Base-by-base conservation (phyloP, 1,140 invertebrate genomes). In the Antheraea mylitta region DNA sequence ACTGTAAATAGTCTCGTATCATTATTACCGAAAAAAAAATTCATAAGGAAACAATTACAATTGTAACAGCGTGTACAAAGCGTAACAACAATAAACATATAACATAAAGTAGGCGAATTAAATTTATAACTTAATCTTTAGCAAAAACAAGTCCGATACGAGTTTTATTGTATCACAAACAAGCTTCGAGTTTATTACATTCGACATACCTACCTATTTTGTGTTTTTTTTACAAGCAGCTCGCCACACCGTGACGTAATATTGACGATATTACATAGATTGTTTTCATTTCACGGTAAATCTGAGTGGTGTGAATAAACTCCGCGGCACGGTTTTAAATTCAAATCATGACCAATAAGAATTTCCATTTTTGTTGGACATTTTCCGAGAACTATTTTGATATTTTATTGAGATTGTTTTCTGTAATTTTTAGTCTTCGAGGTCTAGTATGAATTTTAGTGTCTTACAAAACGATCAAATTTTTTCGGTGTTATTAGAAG, bases 291-390 rank as follows among this genome's bases (percentile, higher is more conserved):
- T 79, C 76, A 81, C 72, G 73, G 71, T 73, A 73, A 74, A 81
- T 77, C 68, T 53, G 16, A 53, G 13, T 72, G 66, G 75, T 83
- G 81, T 78, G 74, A 83, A 83, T 77, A 75, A 81, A 81, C 76
- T 76, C 70, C 42, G 13, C 73, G 59, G 60, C 74, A 71, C 66
- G 68, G 73, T 76, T 72, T 73, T 74, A 68, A 77, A 78, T 78
- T 80, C 71, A 69, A 72, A 72, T 75, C 69, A 36, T 64, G 64
- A 3, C 64, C 18, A 65, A 37, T 63, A n/a, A 63, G 30, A 63
- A 63, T 62, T 73, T 77, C 66, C 66, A 77, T 74, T 72, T 66
- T 60, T 53, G 62, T 59, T 69, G 66, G 60, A 64, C 64, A 53
- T 67, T 74, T 73, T 70, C 60, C 64, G 65, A 22, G 37, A 61